Evolutionary conservation across 2,888 invertebrate genomes (phyloP).

Genomic region (Cephalotes varians): DNA sequence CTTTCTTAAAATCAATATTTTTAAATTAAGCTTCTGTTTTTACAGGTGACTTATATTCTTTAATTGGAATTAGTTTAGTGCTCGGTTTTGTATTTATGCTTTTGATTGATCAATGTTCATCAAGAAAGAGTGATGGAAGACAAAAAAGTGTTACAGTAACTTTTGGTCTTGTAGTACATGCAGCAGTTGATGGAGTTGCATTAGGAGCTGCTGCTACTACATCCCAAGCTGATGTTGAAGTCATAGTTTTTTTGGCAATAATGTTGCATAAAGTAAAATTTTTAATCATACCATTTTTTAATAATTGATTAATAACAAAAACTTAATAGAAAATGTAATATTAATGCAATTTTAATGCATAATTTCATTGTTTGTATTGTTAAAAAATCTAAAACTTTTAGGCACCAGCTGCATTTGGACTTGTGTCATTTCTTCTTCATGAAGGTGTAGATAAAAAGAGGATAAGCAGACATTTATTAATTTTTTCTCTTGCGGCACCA

Average conservation of each 20-base stretch:
- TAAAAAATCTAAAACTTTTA: slow-evolving; percentile 78
- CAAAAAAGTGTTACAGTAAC: slow-evolving; percentile 97
- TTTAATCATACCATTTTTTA: not conserved
- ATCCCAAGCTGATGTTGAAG: slow-evolving; percentile 97
- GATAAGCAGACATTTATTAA: slow-evolving; percentile 95
- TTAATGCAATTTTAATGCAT: not conserved
- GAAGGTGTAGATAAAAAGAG: slow-evolving; percentile 96
- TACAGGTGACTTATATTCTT: slow-evolving; percentile 89
- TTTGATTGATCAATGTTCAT: slow-evolving; percentile 94
- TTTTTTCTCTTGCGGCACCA: slow-evolving; percentile 98
- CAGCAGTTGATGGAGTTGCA: slow-evolving; percentile 99
- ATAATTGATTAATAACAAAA: not conserved
- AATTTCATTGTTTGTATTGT: not conserved
- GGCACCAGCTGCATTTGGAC: slow-evolving; percentile 99
- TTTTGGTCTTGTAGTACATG: slow-evolving; percentile 98
- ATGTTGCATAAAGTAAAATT: slow-evolving; percentile 96
- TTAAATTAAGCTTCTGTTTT: slow-evolving; percentile 48
- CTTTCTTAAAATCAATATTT: not conserved
- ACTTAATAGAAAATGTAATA: slow-evolving; percentile 17
- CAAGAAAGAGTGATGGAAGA: slow-evolving; percentile 88
- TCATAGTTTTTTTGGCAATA: slow-evolving; percentile 99
- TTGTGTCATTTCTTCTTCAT: slow-evolving; percentile 98
- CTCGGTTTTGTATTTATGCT: slow-evolving; percentile 99
- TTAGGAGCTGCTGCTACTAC: slow-evolving; percentile 99
- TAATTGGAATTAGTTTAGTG: slow-evolving; percentile 97